Evolutionary conservation across 2,113 vertebrate species (phyloP).

Genomic region (Bubo bubo): DNA sequence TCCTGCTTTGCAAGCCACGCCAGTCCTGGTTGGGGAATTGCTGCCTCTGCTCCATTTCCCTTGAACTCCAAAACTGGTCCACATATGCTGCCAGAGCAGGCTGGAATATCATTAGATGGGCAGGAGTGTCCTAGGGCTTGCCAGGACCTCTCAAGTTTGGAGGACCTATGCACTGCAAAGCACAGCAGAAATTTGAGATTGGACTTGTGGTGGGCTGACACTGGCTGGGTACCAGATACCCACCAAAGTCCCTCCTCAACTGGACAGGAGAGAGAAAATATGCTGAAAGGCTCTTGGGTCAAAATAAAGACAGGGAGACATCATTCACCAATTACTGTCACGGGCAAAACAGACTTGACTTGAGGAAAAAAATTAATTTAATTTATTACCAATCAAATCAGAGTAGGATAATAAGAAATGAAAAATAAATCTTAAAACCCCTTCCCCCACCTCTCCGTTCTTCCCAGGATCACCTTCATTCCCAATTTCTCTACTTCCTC

Average conservation of each 20-base stretch:
- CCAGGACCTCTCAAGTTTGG: neutral
- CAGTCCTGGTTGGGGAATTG: neutral
- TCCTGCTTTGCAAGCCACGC: neutral
- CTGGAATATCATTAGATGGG: neutral
- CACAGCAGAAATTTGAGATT: neutral
- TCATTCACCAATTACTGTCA: neutral
- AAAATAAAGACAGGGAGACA: neutral
- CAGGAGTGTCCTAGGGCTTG: neutral
- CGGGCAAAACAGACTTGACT: too few relatives aligned
- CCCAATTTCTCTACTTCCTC: neutral
- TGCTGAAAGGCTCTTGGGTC: neutral
- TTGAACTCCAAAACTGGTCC: neutral
- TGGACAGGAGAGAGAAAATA: neutral
- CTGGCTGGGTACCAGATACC: neutral
- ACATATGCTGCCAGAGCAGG: neutral
- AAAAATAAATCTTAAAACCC: neutral
- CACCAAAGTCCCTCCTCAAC: neutral
- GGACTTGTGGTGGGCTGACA: neutral
- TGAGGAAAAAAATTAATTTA: neutral
- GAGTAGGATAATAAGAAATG: neutral
- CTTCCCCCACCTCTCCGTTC: neutral
- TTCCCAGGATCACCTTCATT: neutral
- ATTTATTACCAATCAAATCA: neutral
- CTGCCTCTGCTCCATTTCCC: neutral
- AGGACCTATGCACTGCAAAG: neutral